A percentile compares a stretch with the other conserved stretches of the same genome.
Evolutionary conservation across 2,888 invertebrate genomes (phyloP).

Genomic region (Harpagoxenus sublaevis): DNA sequence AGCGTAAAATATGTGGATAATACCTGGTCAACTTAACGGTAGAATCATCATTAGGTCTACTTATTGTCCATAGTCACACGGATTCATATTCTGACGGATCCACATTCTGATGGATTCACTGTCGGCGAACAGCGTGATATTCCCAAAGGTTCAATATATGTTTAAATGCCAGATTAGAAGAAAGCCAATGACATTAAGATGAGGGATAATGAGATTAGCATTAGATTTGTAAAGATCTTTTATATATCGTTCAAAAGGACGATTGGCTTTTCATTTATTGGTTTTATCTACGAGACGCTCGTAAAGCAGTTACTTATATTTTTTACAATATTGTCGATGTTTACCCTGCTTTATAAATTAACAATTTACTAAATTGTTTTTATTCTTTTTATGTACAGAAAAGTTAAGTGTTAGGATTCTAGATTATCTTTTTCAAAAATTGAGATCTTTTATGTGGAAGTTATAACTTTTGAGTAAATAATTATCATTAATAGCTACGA

Average conservation of each 20-base stretch:
- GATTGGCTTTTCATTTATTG: no score
- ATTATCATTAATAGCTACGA: not conserved
- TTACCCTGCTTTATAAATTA: not conserved
- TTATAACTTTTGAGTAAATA: not conserved
- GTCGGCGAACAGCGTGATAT: conserved; percentile 54
- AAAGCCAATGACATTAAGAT: conserved; percentile 67
- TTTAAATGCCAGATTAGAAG: conserved; percentile 53
- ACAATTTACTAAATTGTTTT: not conserved
- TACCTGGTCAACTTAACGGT: conserved; percentile 78
- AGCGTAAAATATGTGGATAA: conserved; percentile 59
- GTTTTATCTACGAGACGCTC: not conserved
- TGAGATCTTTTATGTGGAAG: not conserved
- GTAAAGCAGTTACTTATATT: not conserved
- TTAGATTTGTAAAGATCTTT: conserved; percentile 78
- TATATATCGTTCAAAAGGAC: conserved; percentile 21
- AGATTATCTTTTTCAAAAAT: not conserved
- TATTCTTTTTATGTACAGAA: not conserved
- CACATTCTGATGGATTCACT: conserved; percentile 61
- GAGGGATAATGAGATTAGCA: conserved; percentile 78
- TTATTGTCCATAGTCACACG: conserved; percentile 59
- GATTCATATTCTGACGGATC: no score
- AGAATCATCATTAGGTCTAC: conserved; percentile 77
- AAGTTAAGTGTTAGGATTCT: not conserved
- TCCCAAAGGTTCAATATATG: conserved; percentile 52
- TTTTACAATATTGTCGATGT: not conserved